Conservation (phyloP, 1,140 invertebrate genomes). For the Plutomurus gul region DNA sequence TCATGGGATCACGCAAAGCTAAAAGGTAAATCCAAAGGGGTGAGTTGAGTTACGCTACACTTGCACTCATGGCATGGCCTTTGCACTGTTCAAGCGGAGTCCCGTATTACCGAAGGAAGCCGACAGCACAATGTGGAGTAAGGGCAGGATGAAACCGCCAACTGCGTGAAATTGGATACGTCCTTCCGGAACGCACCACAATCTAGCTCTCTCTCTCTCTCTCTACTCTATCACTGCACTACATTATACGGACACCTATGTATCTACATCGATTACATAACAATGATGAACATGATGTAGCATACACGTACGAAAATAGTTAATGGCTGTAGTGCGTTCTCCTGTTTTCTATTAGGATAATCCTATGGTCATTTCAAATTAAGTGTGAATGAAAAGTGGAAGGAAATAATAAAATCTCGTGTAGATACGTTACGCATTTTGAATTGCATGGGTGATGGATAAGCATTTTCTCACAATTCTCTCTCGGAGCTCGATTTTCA, state of each 20-base stretch:
- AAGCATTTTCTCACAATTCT: neutral
- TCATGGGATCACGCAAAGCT: slow-evolving; percentile 25
- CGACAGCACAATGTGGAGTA: neutral
- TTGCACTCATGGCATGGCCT: neutral
- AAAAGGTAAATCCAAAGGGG: slow-evolving; percentile 18
- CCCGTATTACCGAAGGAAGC: neutral
- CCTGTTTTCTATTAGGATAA: neutral
- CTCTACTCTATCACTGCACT: neutral
- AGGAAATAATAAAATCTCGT: neutral
- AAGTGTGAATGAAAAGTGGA: neutral
- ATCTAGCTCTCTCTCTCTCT: neutral
- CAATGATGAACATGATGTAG: neutral
- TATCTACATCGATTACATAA: neutral
- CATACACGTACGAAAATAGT: neutral
- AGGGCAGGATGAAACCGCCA: slow-evolving; percentile 26
- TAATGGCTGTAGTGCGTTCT: neutral
- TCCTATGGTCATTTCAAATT: neutral
- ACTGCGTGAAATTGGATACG: slow-evolving; percentile 35
- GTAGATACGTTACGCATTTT: neutral
- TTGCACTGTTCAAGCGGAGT: no score
- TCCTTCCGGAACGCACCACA: slow-evolving; percentile 26
- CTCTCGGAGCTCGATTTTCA: no score
- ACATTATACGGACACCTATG: neutral
- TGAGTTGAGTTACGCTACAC: slow-evolving; percentile 16
- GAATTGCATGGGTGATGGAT: neutral